Conservation (phyloP, 2,113 vertebrate genomes). For the Oreochromis tanganicae region DNA sequence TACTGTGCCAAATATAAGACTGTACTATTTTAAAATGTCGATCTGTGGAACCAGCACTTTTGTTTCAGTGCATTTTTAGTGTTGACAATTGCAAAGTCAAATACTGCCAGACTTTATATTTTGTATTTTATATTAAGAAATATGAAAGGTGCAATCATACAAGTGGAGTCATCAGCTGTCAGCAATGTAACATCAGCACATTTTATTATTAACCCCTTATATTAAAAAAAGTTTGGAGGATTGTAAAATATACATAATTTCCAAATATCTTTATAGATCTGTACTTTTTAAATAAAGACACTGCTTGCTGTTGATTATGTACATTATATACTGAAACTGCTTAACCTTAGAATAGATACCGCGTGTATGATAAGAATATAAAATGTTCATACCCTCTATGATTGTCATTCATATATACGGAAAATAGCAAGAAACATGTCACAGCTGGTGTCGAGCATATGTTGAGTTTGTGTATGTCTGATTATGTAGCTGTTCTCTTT, state of each 20-base stretch:
- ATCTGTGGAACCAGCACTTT: not conserved
- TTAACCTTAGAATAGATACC: not conserved
- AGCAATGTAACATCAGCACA: not conserved
- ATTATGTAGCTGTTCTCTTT: conserved; percentile 86
- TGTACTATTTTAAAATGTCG: not conserved
- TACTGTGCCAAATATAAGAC: not conserved
- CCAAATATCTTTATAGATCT: rapidly evolving
- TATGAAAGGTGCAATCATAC: not conserved
- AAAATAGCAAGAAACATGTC: not conserved
- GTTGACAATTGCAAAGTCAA: rapidly evolving
- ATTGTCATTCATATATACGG: rapidly evolving
- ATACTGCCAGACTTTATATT: not conserved
- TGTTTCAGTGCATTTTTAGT: rapidly evolving
- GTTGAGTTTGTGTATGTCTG: not conserved
- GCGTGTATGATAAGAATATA: not conserved
- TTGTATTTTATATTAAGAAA: not conserved
- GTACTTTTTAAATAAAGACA: not conserved
- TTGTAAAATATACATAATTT: not conserved
- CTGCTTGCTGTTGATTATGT: not conserved
- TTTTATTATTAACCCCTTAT: not conserved
- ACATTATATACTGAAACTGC: not conserved
- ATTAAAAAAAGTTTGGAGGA: not conserved
- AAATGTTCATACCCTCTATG: not conserved
- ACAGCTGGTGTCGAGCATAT: not conserved
- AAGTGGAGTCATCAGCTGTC: not conserved